Evolutionary conservation across 2,113 vertebrate species (phyloP).

Genomic region (Pollimyrus isidori): DNA sequence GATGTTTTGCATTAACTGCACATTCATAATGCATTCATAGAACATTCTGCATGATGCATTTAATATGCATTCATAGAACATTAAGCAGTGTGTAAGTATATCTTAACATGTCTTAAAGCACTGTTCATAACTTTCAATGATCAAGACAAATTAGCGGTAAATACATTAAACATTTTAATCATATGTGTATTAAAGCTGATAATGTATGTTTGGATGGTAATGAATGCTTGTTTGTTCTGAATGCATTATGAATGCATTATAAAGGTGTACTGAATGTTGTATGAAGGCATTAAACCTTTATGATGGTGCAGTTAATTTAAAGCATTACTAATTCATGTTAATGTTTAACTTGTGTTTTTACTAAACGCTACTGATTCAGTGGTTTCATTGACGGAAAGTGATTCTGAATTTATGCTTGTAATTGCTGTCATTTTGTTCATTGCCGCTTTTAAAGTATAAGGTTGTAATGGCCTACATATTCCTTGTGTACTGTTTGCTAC

Average conservation of each 20-base stretch:
- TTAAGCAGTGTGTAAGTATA: neutral
- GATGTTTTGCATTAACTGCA: neutral
- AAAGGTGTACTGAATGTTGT: neutral
- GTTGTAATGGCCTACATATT: neutral
- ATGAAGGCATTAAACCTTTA: neutral
- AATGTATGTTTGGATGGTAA: neutral
- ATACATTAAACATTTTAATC: neutral
- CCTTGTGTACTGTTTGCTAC: neutral
- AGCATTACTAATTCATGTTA: neutral
- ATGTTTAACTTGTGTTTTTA: neutral
- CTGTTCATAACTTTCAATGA: neutral
- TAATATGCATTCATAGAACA: neutral
- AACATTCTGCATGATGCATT: neutral
- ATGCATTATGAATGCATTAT: neutral
- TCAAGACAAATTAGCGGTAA: neutral
- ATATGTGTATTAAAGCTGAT: neutral
- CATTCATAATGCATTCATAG: neutral
- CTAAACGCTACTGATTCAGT: neutral
- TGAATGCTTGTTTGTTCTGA: neutral
- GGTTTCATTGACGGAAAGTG: neutral
- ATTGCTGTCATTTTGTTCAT: neutral
- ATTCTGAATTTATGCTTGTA: neutral
- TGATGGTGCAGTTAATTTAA: neutral
- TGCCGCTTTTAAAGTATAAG: neutral
- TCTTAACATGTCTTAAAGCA: neutral